Conservation (phyloP, 2,113 vertebrate species). For the Myotis lucifugus region DNA sequence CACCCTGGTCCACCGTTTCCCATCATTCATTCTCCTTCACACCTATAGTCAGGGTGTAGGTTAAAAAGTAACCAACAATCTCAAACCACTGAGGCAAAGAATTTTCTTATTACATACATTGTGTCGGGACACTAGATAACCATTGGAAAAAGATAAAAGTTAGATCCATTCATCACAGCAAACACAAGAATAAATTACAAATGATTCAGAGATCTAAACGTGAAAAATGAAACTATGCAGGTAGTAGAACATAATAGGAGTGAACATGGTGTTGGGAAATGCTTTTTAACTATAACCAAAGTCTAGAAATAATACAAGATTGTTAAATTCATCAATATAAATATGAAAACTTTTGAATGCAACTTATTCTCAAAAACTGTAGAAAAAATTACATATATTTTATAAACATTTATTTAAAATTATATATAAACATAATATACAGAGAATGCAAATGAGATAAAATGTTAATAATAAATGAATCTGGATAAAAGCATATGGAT, state of each 20-base stretch:
- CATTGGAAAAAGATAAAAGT: constrained; percentile 28
- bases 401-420: background rate
- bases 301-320: background rate
- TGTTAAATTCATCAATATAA: background rate
- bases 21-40: background rate
- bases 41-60: background rate
- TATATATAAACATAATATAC: background rate
- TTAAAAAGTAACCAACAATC: constrained; percentile 12
- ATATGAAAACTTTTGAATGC: background rate
- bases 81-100: background rate
- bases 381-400: background rate
- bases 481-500: background rate
- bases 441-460: background rate
- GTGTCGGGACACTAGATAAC: background rate
- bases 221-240: constrained; percentile 26
- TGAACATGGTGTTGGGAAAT: background rate
- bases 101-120: background rate
- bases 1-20: background rate
- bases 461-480: background rate
- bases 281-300: background rate
- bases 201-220: background rate
- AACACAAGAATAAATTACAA: background rate
- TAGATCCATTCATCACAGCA: constrained; percentile 2
- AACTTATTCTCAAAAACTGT: background rate
- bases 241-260: background rate